Conservation (phyloP, 2,888 invertebrate genomes). For the Brenthis ino region DNA sequence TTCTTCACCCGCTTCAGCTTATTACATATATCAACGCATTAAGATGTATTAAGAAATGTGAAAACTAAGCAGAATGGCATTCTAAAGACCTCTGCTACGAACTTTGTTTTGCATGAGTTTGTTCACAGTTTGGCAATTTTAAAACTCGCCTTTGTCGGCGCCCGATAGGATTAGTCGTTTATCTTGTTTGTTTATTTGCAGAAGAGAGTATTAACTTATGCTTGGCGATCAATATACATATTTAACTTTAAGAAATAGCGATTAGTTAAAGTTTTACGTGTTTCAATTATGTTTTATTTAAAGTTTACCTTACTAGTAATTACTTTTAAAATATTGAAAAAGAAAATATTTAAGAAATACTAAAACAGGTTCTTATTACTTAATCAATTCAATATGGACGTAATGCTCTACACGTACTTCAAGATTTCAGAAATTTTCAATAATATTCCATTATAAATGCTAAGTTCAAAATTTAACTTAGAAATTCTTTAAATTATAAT, state of each 20-base stretch:
- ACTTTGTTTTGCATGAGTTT: conserved; percentile 76
- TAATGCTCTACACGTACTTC: no score
- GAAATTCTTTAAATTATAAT: conserved; percentile 11
- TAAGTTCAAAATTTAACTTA: background rate
- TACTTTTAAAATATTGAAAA: no score
- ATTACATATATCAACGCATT: conserved; percentile 52
- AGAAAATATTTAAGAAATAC: no score
- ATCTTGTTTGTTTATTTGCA: conserved; percentile 39
- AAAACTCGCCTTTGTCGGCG: conserved; percentile 55
- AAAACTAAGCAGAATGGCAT: conserved; percentile 78
- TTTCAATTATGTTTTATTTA: background rate
- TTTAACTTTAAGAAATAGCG: background rate
- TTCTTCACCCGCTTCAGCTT: conserved; percentile 47
- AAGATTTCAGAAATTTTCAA: no score
- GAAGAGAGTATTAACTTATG: conserved; percentile 1
- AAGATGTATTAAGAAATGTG: conserved; percentile 80
- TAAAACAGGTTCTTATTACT: no score
- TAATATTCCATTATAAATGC: no score
- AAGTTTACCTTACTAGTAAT: background rate
- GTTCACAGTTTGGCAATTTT: conserved; percentile 63
- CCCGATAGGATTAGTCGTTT: conserved; percentile 61
- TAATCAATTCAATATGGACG: no score
- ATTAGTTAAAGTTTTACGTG: background rate
- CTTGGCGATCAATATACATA: background rate
- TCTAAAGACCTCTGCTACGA: conserved; percentile 74